A percentile compares a stretch with the other conserved stretches of the same genome.
These are phyloP conservation scores for Blastobasis adustella DNA, from an alignment of 2,888 invertebrate genomes.

Conservation along the genomic window DNA sequence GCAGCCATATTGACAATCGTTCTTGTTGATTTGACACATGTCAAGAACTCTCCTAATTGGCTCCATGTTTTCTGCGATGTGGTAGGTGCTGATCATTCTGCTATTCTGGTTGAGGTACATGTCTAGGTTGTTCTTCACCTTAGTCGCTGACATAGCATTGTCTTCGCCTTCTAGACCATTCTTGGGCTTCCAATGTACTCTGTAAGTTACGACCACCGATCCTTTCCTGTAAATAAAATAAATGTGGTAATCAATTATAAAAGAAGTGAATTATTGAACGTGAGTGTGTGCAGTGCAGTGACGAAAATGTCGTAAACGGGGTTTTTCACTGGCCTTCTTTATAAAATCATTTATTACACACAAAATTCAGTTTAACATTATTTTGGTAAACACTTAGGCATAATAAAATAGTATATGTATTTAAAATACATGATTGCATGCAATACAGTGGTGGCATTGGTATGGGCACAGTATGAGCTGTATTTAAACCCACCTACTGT, in stretches of 20 bases:
- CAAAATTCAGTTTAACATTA: too few relatives aligned
- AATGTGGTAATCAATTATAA: background rate
- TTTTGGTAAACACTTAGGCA: too few relatives aligned
- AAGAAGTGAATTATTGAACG: too few relatives aligned
- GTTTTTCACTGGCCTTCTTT: too few relatives aligned
- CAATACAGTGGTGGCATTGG: too few relatives aligned
- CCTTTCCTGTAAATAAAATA: conserved; percentile 71
- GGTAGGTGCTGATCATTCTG: conserved; percentile 70
- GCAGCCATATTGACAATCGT: conserved; percentile 80
- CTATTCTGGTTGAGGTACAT: conserved; percentile 62
- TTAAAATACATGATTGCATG: too few relatives aligned
- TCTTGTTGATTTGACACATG: conserved; percentile 78
- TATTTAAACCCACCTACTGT: too few relatives aligned
- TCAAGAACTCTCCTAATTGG: conserved; percentile 69
- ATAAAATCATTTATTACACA: too few relatives aligned
- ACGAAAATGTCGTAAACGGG: too few relatives aligned
- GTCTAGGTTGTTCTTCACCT: conserved; percentile 61
- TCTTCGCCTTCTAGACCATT: conserved; percentile 48
- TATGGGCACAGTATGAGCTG: too few relatives aligned
- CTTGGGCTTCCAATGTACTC: conserved; percentile 79
- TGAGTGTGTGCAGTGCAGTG: too few relatives aligned
- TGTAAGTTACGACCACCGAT: conserved; percentile 78
- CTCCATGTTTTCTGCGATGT: conserved; percentile 62
- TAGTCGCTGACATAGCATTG: conserved; percentile 65
- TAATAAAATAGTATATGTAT: too few relatives aligned